Evolutionary conservation across 2,113 vertebrate species (phyloP).

Genomic region (Spermophilus dauricus): DNA sequence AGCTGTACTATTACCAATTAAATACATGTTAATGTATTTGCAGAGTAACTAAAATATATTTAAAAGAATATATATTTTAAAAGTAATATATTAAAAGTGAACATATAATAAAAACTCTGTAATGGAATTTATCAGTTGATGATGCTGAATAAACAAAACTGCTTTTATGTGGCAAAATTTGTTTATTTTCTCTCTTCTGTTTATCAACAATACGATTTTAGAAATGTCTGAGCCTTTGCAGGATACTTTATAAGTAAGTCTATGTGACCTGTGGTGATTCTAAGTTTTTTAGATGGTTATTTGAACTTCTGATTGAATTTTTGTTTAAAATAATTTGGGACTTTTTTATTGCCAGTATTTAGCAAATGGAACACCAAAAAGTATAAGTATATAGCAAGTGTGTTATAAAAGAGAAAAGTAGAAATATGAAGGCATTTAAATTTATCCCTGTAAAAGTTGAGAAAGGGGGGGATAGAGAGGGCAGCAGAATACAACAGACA

Average conservation of each 20-base stretch:
- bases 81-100: neutral
- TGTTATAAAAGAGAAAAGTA: neutral
- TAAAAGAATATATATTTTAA: no score
- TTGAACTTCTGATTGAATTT: neutral
- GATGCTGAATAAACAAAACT: neutral
- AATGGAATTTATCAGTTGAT: neutral
- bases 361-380: neutral
- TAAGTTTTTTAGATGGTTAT: neutral
- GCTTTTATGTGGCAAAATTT: neutral
- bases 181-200: neutral
- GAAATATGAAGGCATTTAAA: neutral
- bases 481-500: no score
- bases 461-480: neutral
- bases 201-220: neutral
- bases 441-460: neutral
- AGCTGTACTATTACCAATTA: neutral
- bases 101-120: neutral
- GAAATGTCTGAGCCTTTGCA: neutral
- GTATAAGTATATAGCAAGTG: neutral
- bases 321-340: constrained; percentile 27
- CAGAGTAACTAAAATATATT: neutral
- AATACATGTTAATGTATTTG: neutral
- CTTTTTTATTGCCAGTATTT: neutral
- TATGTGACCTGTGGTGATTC: neutral
- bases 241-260: neutral